phyloP scores from a whole-genome alignment of 1,140 invertebrate genomes.

The Druon quercuslanigerum region DNA sequence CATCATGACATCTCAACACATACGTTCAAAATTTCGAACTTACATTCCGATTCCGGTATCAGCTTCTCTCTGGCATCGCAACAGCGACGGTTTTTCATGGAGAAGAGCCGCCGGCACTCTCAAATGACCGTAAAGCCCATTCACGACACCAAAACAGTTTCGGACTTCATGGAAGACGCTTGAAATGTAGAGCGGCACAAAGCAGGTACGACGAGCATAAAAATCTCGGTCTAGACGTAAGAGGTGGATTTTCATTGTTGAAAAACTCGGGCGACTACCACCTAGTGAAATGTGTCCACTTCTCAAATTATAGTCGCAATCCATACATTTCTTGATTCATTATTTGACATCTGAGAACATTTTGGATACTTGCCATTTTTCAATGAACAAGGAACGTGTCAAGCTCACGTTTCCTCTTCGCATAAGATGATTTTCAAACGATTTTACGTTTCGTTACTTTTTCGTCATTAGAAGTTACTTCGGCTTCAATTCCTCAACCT shows the following conservation, averaged over 20 bases:
- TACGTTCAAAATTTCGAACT: conserved; percentile 2
- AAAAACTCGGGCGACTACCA: not conserved
- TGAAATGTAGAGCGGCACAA: conserved; percentile 5
- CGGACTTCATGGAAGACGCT: conserved; percentile 19
- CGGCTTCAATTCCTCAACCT: no score
- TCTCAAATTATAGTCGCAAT: conserved; percentile 1
- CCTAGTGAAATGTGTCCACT: conserved; percentile 7
- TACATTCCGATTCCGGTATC: conserved; percentile 30
- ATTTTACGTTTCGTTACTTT: not conserved
- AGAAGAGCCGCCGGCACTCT: conserved; percentile 25
- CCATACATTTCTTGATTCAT: conserved; percentile 3
- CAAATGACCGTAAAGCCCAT: conserved; percentile 27
- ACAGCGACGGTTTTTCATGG: conserved; percentile 19
- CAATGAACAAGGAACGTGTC: conserved; percentile 9
- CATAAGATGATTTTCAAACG: not conserved
- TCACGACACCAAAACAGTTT: conserved; percentile 19
- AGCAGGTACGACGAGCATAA: conserved; percentile 11
- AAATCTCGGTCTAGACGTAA: not conserved
- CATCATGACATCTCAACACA: not conserved
- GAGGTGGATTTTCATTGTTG: conserved; percentile 20
- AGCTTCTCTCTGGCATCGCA: conserved; percentile 13
- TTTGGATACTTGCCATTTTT: not conserved
- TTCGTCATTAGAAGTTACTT: no score
- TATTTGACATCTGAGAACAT: not conserved
- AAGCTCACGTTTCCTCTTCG: not conserved